Conservation (phyloP, 2,113 vertebrate species). For the Hemibagrus wyckioides region DNA sequence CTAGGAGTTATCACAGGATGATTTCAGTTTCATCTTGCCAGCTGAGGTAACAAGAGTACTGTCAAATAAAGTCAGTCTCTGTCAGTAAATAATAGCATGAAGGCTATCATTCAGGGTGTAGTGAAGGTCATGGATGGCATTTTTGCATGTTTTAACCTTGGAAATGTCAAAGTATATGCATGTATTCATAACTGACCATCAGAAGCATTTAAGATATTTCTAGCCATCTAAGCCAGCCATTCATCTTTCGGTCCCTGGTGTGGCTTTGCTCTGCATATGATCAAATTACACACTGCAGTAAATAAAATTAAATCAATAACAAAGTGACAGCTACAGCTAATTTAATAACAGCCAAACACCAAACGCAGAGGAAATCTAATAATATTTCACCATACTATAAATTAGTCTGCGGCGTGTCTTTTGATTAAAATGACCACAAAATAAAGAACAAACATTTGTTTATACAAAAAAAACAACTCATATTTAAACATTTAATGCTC, state of each 20-base stretch:
- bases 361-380: background rate
- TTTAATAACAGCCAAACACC: background rate
- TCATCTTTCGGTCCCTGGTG: background rate
- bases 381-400: background rate
- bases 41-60: slow-evolving; percentile 9
- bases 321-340: slow-evolving; percentile 2
- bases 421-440: background rate
- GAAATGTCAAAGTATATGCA: background rate
- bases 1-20: background rate
- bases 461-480: background rate
- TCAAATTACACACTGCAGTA: background rate
- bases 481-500: background rate
- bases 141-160: background rate
- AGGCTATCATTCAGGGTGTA: background rate
- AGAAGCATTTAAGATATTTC: background rate
- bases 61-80: slow-evolving; percentile 7
- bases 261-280: background rate
- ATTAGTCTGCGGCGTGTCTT: background rate
- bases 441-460: background rate
- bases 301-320: background rate
- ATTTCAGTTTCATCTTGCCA: slow-evolving; percentile 31
- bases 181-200: too few relatives aligned
- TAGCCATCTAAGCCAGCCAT: background rate
- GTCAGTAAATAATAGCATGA: slow-evolving; percentile 10
- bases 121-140: background rate